phyloP scores from a whole-genome alignment of 2,888 invertebrate species.

The Tryphoninae sp. region DNA sequence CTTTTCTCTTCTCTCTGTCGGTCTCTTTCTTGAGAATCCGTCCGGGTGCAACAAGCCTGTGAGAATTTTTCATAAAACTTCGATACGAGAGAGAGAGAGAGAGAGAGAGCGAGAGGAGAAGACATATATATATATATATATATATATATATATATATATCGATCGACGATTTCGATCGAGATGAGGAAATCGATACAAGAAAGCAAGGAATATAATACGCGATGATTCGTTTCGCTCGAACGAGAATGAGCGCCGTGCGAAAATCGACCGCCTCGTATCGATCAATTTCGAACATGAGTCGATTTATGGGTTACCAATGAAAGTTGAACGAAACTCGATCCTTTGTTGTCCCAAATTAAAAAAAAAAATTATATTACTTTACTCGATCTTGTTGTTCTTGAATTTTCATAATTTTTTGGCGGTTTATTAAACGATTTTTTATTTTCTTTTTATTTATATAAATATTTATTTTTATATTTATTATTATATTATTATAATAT shows the following conservation, averaged over 20 bases:
- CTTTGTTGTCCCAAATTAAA: constrained; percentile 6
- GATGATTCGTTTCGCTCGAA: constrained; percentile 58
- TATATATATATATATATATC: constrained; percentile 10
- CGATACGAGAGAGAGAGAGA: neutral
- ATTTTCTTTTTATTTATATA: neutral
- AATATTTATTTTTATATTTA: too few species aligned
- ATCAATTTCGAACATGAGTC: neutral
- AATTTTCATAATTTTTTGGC: too few species aligned
- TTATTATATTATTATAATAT: too few species aligned
- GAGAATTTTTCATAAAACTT: constrained; percentile 23
- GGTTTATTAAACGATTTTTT: neutral
- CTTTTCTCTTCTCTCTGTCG: constrained; percentile 47
- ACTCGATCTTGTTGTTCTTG: too few species aligned
- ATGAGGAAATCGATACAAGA: constrained; percentile 58
- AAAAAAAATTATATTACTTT: too few species aligned
- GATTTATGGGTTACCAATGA: constrained; percentile 38
- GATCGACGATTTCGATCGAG: constrained; percentile 43
- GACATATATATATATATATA: neutral
- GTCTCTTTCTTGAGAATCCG: constrained; percentile 35
- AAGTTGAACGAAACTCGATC: constrained; percentile 59
- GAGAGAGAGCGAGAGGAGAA: too few species aligned
- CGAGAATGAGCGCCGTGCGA: constrained; percentile 34
- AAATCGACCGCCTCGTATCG: constrained; percentile 36
- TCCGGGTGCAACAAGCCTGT: constrained; percentile 10
- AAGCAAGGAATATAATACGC: constrained; percentile 44